Conservation (phyloP, 2,888 invertebrate species). For the Gymnosoma rotundatum region DNA sequence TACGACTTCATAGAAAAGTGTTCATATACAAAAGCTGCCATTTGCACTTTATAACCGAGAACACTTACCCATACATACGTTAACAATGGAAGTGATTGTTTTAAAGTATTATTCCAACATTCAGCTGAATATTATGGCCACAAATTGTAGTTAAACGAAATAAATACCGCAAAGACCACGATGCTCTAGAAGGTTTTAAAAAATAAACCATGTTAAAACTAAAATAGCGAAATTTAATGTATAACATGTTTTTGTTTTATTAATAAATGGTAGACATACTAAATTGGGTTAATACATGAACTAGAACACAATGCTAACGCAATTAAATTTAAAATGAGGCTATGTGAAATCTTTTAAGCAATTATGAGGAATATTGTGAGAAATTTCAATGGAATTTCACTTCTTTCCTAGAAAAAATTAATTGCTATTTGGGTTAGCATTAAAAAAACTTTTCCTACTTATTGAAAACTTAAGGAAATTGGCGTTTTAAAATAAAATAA, state of each 20-base stretch:
- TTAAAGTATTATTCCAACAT: slow-evolving; percentile 4
- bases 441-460: no score
- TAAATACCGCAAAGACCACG: slow-evolving; percentile 7
- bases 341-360: not conserved
- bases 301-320: slow-evolving; percentile 16
- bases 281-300: not conserved
- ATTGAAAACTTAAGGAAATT: no score
- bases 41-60: not conserved
- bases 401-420: no score
- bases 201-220: slow-evolving; percentile 13
- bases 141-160: not conserved
- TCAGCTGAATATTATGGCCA: slow-evolving; percentile 5
- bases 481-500: no score
- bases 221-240: slow-evolving; percentile 15
- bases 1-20: not conserved
- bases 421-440: no score
- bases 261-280: slow-evolving; percentile 13
- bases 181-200: slow-evolving; percentile 1
- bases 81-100: slow-evolving; percentile 1
- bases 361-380: not conserved
- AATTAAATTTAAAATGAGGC: slow-evolving; percentile 39
- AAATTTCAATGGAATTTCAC: no score
- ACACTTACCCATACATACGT: not conserved
- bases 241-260: slow-evolving; percentile 1
- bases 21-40: not conserved